These are phyloP conservation scores for Camponotus fellah DNA, from an alignment of 2,888 invertebrate species.

Conservation along the genomic window DNA sequence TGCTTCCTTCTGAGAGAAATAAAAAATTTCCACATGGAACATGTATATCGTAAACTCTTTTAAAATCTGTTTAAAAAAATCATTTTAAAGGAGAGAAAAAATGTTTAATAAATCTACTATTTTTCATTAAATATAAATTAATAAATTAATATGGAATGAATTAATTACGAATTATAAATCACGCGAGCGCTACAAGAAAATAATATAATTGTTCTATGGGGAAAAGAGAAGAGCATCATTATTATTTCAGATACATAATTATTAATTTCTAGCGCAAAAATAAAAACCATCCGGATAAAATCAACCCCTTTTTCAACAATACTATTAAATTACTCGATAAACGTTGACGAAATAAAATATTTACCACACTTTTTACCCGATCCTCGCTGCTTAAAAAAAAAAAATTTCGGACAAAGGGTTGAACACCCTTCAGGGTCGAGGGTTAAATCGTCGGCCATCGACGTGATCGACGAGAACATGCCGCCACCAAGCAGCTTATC, in stretches of 20 bases:
- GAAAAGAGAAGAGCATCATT: too few species aligned
- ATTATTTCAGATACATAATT: too few species aligned
- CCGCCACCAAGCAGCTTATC: slow-evolving; percentile 38
- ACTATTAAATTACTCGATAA: background rate
- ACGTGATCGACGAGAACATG: slow-evolving; percentile 10
- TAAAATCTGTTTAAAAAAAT: background rate
- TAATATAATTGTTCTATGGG: background rate
- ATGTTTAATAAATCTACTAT: background rate
- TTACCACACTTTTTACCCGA: background rate
- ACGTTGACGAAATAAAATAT: background rate
- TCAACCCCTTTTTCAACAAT: too few species aligned
- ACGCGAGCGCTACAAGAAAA: background rate
- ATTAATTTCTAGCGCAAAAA: background rate
- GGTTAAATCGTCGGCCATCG: slow-evolving; percentile 37
- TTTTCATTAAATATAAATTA: background rate
- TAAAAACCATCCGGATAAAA: too few species aligned
- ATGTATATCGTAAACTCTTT: background rate
- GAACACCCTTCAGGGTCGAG: slow-evolving; percentile 24
- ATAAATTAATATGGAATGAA: background rate
- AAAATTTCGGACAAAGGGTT: background rate
- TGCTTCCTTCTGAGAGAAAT: background rate
- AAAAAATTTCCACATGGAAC: background rate
- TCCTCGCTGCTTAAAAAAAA: slow-evolving; percentile 18
- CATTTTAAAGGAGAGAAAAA: background rate
- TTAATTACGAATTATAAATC: slow-evolving; percentile 1